Conservation (phyloP, 2,113 vertebrate species). For the Thoracochromis brauschi region DNA sequence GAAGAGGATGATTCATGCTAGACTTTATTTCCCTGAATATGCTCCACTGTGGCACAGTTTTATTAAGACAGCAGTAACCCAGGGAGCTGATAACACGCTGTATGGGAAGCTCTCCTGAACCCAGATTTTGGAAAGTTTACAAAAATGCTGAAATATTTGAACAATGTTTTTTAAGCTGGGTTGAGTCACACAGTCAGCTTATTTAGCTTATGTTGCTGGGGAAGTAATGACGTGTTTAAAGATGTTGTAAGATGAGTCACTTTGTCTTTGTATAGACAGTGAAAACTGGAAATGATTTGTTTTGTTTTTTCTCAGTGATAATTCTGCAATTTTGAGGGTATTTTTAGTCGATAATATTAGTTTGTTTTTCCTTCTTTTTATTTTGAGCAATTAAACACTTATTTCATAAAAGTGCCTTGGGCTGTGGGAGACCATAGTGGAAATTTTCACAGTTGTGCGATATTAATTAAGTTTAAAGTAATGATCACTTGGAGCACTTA, state of each 20-base stretch:
- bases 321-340: rapidly evolving
- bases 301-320: not conserved
- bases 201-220: not conserved
- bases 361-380: not conserved
- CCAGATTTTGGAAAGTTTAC: not conserved
- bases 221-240: not conserved
- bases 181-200: not conserved
- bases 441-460: not conserved
- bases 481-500: not conserved
- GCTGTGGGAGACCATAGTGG: not conserved
- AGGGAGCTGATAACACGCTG: not conserved
- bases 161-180: not conserved
- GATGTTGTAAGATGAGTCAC: not conserved
- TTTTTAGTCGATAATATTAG: not conserved
- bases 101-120: not conserved
- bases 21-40: not conserved
- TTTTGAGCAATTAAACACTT: not conserved
- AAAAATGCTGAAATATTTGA: not conserved
- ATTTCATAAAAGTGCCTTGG: not conserved
- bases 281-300: not conserved
- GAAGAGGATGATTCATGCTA: slow-evolving; percentile 10
- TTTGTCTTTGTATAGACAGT: not conserved
- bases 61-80: not conserved
- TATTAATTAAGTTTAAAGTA: not conserved
- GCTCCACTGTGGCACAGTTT: not conserved